These are phyloP conservation scores for Danio choprae DNA, from an alignment of 2,797 vertebrate species.

Conservation along the genomic window DNA sequence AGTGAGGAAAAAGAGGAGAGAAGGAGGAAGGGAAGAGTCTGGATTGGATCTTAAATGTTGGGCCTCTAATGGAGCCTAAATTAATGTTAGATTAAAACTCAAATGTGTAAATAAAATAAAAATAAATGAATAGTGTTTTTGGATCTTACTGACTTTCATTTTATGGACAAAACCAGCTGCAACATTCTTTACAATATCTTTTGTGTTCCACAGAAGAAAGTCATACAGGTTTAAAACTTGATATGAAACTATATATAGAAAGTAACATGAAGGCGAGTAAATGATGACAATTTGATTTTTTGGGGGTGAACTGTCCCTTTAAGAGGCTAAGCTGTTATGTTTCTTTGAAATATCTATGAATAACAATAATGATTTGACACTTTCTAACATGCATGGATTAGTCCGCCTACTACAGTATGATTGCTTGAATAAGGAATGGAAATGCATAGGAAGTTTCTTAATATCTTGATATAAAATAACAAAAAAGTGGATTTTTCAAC, in stretches of 20 bases:
- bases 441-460: not conserved
- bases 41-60: constrained; percentile 67
- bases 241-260: not conserved
- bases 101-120: not conserved
- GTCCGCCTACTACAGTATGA: not conserved
- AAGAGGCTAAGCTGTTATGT: not conserved
- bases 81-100: constrained; percentile 24
- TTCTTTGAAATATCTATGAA: not conserved
- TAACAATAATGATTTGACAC: not conserved
- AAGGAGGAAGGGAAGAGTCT: constrained; percentile 58
- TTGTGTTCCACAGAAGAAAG: not conserved
- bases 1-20: constrained; percentile 68
- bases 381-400: constrained; percentile 36
- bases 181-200: not conserved
- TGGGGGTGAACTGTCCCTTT: not conserved
- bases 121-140: not conserved
- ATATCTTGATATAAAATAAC: not conserved
- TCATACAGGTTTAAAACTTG: not conserved
- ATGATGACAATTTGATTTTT: not conserved
- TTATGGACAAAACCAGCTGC: not conserved
- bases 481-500: not conserved
- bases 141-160: not conserved
- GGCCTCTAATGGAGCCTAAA: constrained; percentile 87
- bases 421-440: not conserved
- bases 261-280: not conserved